Evolutionary conservation across 2,113 vertebrate species (phyloP).

Genomic region (Guaruba guarouba): DNA sequence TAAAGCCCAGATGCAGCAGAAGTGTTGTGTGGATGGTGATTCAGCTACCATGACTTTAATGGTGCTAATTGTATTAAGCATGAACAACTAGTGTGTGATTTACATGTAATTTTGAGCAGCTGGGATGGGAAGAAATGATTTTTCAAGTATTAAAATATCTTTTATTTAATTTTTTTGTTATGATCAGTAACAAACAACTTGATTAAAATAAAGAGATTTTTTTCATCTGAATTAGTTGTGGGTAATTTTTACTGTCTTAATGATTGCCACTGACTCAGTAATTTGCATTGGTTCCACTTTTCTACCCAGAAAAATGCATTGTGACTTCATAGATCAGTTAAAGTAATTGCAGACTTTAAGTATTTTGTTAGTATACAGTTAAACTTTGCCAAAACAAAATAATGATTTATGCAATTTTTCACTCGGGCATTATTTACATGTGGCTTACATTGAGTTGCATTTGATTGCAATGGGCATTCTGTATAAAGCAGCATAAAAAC

Average conservation of each 20-base stretch:
- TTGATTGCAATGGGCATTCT: neutral
- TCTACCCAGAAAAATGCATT: neutral
- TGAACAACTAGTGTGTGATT: neutral
- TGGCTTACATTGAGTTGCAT: neutral
- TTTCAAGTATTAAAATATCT: neutral
- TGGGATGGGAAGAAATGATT: neutral
- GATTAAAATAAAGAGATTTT: constrained; percentile 31
- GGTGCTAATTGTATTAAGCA: neutral
- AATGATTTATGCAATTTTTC: neutral
- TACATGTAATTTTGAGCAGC: neutral
- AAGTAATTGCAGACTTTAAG: neutral
- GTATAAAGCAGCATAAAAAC: neutral
- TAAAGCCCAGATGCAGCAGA: neutral
- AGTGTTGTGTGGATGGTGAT: neutral
- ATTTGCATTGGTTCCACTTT: neutral
- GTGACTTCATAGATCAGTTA: neutral
- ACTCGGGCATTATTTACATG: neutral
- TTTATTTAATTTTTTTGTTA: neutral
- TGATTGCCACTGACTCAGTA: neutral
- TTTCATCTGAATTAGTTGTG: neutral
- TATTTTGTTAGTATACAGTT: neutral
- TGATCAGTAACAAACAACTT: neutral
- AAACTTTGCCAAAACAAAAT: neutral
- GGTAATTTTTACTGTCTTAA: neutral
- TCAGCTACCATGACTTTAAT: neutral